Percentiles rank a stretch among this genome's conserved stretches.
These are phyloP conservation scores for Nectonema munidae DNA, from an alignment of 2,888 invertebrate species.

Conservation along the genomic window DNA sequence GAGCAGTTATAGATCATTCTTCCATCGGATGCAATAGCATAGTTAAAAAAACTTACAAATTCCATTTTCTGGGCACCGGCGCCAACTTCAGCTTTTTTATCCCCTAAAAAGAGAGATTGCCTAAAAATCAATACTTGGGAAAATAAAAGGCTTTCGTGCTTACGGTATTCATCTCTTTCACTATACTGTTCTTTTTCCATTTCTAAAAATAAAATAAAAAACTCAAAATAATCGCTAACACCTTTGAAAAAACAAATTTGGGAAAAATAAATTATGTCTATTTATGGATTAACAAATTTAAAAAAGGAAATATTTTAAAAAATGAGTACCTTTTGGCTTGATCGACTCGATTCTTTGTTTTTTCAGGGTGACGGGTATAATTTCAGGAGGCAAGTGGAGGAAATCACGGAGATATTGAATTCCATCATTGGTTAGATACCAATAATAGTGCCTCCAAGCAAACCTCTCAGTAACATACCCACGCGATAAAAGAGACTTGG, in stretches of 20 bases:
- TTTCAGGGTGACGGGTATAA: slow-evolving; percentile 84
- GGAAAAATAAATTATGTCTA: too few relatives aligned
- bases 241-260: too few relatives aligned
- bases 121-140: background rate
- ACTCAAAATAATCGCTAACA: too few relatives aligned
- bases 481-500: slow-evolving; percentile 56
- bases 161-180: slow-evolving; percentile 12
- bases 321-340: slow-evolving; percentile 20
- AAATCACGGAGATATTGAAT: slow-evolving; percentile 76
- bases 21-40: too few relatives aligned
- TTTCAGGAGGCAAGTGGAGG: slow-evolving; percentile 82
- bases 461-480: slow-evolving; percentile 97
- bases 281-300: too few relatives aligned
- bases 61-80: slow-evolving; percentile 57
- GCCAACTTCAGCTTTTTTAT: slow-evolving; percentile 86
- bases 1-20: too few relatives aligned
- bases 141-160: slow-evolving; percentile 10
- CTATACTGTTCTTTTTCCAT: background rate
- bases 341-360: slow-evolving; percentile 36
- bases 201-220: too few relatives aligned
- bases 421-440: slow-evolving; percentile 92
- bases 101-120: slow-evolving; percentile 22
- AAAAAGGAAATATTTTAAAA: slow-evolving; percentile 1
- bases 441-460: slow-evolving; percentile 97
- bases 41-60: slow-evolving; percentile 33